phyloP scores from a whole-genome alignment of 2,113 vertebrate species.

The Misgurnus anguillicaudatus region DNA sequence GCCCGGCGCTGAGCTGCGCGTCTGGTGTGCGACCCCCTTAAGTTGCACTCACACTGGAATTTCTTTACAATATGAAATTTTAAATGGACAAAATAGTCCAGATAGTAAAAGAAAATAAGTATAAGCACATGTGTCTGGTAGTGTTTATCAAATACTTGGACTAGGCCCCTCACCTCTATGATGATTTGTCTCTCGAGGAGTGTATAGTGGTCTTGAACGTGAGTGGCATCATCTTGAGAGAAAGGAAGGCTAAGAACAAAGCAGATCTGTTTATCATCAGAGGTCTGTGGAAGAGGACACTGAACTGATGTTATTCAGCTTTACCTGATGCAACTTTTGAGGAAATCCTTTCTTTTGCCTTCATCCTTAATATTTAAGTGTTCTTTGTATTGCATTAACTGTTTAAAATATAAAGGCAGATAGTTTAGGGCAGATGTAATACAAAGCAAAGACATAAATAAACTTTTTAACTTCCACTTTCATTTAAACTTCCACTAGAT shows the following conservation, averaged over 20 bases:
- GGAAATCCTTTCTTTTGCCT: constrained; percentile 86
- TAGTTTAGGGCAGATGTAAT: not conserved
- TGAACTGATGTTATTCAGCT: constrained; percentile 30
- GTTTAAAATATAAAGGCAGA: constrained; percentile 51
- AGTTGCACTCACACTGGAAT: too few species aligned
- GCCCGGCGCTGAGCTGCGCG: too few species aligned
- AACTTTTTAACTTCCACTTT: not conserved
- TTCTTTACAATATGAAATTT: too few species aligned
- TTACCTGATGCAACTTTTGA: constrained; percentile 90
- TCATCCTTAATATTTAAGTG: constrained; percentile 87
- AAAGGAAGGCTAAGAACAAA: constrained; percentile 82
- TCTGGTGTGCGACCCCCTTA: too few species aligned
- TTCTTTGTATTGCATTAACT: constrained; percentile 91
- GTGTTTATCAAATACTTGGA: not conserved
- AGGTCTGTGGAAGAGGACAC: not conserved
- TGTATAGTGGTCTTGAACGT: constrained; percentile 92
- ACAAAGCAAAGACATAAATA: not conserved
- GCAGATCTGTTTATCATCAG: not conserved
- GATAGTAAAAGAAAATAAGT: too few species aligned
- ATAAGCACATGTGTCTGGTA: not conserved
- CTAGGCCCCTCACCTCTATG: constrained; percentile 82
- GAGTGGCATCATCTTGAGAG: constrained; percentile 82
- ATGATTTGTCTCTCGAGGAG: constrained; percentile 94
- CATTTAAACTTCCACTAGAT: not conserved
- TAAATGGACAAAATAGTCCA: too few species aligned